Conservation (phyloP, 2,113 vertebrate species). For the rabbit (Oryctolagus cuniculus) region DNA sequence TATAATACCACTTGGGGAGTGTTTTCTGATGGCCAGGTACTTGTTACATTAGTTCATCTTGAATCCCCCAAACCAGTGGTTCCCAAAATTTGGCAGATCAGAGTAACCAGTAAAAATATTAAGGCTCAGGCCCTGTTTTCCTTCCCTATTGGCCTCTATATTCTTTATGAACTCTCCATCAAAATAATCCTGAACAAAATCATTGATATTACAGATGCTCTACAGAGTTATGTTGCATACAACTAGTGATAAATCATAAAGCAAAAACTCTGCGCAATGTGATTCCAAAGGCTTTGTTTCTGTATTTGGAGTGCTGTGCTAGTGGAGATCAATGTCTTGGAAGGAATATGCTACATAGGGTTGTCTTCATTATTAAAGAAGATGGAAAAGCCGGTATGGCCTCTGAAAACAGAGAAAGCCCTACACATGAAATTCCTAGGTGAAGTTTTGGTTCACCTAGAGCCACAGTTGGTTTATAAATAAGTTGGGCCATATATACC, state of each 20-base stretch:
- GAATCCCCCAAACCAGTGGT: not conserved
- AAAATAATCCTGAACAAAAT: slow-evolving; percentile 5
- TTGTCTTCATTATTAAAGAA: not conserved
- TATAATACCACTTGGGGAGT: not conserved
- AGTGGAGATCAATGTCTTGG: not conserved
- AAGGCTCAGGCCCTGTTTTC: not conserved
- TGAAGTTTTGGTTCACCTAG: not conserved
- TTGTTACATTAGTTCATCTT: not conserved
- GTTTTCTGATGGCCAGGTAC: not conserved
- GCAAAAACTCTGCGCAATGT: not conserved
- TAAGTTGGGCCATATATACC: not conserved
- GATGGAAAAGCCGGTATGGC: not conserved
- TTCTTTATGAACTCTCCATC: not conserved
- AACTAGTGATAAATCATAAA: not conserved
- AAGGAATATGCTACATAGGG: not conserved
- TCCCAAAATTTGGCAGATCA: not conserved
- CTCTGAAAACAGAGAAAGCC: not conserved
- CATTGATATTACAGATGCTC: not conserved
- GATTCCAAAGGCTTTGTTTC: not conserved
- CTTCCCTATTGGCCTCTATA: not conserved
- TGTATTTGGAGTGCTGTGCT: not conserved
- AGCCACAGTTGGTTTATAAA: slow-evolving; percentile 19
- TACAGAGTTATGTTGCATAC: not conserved
- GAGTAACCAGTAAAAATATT: not conserved
- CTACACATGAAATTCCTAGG: not conserved